Base-by-base conservation (phyloP, 1,140 invertebrate species). In the Colletes latitarsis region DNA sequence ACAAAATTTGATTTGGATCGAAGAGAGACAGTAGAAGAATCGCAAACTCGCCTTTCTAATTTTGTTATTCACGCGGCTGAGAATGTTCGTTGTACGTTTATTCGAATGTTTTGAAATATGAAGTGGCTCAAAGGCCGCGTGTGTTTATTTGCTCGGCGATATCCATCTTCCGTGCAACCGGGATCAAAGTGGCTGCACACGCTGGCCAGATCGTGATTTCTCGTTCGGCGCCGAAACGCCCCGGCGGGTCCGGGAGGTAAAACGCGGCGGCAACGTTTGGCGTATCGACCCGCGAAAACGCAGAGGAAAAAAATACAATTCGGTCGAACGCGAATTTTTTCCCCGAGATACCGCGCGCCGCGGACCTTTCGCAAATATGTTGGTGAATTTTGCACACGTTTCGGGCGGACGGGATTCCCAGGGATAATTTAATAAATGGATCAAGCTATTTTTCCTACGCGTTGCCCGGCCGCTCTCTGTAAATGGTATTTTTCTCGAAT, bases 71-170 rank as follows among this genome's bases (percentile, higher is more conserved):
- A 30, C 30, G 30, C 30, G 30, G 30, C 30, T 0, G 30, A 30
- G 30, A 30, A 30, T 30, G 30, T 30, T 30, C 43, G 43, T 5
- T 43, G 43, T 43, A 5, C 30, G 67, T 82, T 85, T 67, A 82
- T 81, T 84, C 71, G 63, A 63, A 82, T 81, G 70, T 63, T 75
- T 63, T 64, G 80, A 85, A 86, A 82, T 86, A 82, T 82, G 70
- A 84, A 86, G 78, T 77, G 82, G 72, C 81, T 78, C 49, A 21
- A 63, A 60, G 67, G 30, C 30, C 30, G 30, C 30, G 30, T 67
- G 72, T 82, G 76, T 84, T 83, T 83, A 82, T 79, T 83, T 69
- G 72, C 69, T 43, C 57, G 52, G 52, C 70, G 69, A 82, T 82
- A 82, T 82, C 77, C 66, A 73, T 82, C 81, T 80, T 82, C 39